A percentile compares a stretch with the other conserved stretches of the same genome.
Evolutionary conservation across 2,888 invertebrate genomes (phyloP).

Genomic region (Hyalella azteca): DNA sequence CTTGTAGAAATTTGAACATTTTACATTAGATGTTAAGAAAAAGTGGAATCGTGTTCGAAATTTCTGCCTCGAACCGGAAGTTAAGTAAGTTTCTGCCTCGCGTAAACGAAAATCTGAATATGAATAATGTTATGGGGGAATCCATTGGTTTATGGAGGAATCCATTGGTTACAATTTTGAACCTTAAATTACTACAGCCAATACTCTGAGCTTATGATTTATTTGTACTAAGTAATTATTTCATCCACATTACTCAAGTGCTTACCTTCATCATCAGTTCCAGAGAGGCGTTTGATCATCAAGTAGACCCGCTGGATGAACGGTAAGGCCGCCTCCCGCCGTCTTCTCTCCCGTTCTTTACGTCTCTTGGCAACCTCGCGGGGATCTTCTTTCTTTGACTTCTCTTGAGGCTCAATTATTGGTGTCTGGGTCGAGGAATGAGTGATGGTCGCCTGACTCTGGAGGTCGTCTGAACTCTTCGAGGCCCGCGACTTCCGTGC

Average conservation of each 20-base stretch:
- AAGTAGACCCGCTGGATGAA: slow-evolving; percentile 11
- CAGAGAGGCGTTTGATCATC: slow-evolving; percentile 26
- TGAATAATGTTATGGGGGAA: too few species aligned
- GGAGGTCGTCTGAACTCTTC: slow-evolving; percentile 20
- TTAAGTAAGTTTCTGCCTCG: too few species aligned
- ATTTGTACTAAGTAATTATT: background rate
- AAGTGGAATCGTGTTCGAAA: too few species aligned
- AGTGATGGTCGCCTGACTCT: slow-evolving; percentile 20
- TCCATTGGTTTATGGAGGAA: too few species aligned
- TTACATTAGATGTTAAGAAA: too few species aligned
- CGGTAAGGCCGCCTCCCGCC: slow-evolving; percentile 5
- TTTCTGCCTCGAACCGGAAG: too few species aligned
- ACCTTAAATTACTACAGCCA: too few species aligned
- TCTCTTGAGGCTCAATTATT: slow-evolving; percentile 7
- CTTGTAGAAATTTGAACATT: too few species aligned
- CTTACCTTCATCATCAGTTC: slow-evolving; percentile 22
- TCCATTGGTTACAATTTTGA: too few species aligned
- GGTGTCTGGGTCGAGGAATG: slow-evolving; percentile 27
- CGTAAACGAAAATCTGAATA: too few species aligned
- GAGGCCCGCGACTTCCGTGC: background rate
- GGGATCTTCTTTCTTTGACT: background rate
- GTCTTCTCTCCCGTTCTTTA: background rate
- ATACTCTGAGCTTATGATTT: too few species aligned
- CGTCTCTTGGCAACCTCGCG: slow-evolving; percentile 17
- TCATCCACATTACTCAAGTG: background rate